Base-by-base conservation (phyloP, 2,113 vertebrate species). In the Larimichthys crocea region DNA sequence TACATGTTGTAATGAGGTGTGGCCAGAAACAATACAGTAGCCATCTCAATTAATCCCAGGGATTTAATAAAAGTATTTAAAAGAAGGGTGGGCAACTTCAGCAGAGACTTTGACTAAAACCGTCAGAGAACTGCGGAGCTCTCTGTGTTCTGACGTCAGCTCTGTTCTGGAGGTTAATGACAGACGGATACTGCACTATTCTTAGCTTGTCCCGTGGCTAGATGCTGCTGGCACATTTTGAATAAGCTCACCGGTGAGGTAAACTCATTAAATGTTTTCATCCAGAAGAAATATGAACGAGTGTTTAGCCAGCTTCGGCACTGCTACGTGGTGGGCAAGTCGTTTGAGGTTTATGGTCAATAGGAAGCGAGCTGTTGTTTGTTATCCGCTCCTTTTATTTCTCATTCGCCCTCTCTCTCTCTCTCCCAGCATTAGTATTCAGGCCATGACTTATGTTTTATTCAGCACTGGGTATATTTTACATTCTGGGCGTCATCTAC, bases 361-460 rank as follows among this genome's bases (percentile, higher is more conserved):
- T 31, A 56, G 26, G 77, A 60, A 63, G 4, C 8, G 31, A 72
- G 42, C 24, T 74, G 64, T 4, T 55, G 26, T 61, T 80, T 10
- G 10, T 70, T 75, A 35, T 83, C 57, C 53, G 11, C 53, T 31
- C 55, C 48, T 26, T 16, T 35, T 52, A 12, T 24, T 49, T 26
- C 56, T 29, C 59, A 12, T 26, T 68, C 61, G 35, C 53, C 22
- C 46, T 57, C 61, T 42, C 53, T 57, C 24, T 24, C 24, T 24
- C 71, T 76, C 50, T 35, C n/a, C 26, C 57, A 55, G 78, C 89
- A 88, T 92, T 91, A 86, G 85, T 90, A 93, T 92, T 89, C 88
- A 86, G 90, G 89, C 76, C 89, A 68, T 29, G 75, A 74, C 62
- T 74, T 59, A 93, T 94, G 88, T 91, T 94, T 93, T 91, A 94